These are phyloP conservation scores for Centropus unirufus DNA, from an alignment of 2,113 vertebrate species.

Conservation along the genomic window DNA sequence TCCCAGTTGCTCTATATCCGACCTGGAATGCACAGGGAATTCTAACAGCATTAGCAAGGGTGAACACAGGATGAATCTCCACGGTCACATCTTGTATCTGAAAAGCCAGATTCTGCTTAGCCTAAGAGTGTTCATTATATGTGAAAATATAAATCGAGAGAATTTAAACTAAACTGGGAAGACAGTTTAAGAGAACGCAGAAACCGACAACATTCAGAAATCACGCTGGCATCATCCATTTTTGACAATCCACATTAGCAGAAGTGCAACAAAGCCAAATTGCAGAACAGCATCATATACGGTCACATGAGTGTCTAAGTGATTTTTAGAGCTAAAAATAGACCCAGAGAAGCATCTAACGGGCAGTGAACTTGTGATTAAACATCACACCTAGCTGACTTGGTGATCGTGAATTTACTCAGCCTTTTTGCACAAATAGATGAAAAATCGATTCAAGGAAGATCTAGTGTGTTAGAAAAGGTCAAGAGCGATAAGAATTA, in stretches of 20 bases:
- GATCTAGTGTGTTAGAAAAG: neutral
- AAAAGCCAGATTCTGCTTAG: neutral
- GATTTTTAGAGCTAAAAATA: neutral
- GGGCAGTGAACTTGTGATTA: neutral
- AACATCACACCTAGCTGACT: neutral
- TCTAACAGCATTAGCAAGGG: neutral
- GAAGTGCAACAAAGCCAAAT: neutral
- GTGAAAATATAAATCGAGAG: neutral
- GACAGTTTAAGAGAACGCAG: neutral
- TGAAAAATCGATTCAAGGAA: neutral
- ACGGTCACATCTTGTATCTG: neutral
- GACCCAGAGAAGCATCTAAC: neutral
- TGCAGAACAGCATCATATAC: neutral
- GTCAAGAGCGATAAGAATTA: neutral
- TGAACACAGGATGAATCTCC: neutral
- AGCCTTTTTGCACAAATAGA: neutral
- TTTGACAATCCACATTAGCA: neutral
- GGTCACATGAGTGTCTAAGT: neutral
- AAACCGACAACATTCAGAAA: slow-evolving; percentile 13
- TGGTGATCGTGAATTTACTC: neutral
- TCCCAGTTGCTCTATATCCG: neutral
- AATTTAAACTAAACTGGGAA: neutral
- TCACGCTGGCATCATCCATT: neutral
- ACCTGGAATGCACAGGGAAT: neutral
- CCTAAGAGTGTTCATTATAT: neutral